A percentile compares a stretch with the other conserved stretches of the same genome.
phyloP scores from a whole-genome alignment of 2,113 vertebrate genomes.

The Scartelaos histophorus region DNA sequence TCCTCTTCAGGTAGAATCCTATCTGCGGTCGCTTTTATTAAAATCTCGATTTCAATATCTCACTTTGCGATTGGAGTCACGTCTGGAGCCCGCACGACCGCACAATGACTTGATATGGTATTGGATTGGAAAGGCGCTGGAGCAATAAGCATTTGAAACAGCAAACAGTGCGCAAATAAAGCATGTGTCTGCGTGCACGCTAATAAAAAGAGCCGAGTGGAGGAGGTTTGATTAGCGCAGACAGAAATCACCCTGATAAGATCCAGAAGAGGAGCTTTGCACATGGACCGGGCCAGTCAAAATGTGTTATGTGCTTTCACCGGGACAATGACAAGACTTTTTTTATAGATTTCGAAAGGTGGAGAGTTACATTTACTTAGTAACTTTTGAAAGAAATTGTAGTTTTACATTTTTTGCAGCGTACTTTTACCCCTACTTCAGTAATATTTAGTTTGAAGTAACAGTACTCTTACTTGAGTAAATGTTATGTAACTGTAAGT shows the following conservation, averaged over 20 bases:
- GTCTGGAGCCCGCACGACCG: slow-evolving; percentile 47
- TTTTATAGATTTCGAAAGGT: no score
- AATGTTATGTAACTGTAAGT: no score
- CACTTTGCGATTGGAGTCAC: slow-evolving; percentile 60
- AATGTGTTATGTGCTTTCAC: background rate
- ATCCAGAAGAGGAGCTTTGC: slow-evolving; percentile 46
- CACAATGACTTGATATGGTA: slow-evolving; percentile 71
- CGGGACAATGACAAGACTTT: background rate
- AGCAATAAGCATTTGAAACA: slow-evolving; percentile 73
- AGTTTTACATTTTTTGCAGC: no score
- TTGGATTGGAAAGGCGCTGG: slow-evolving; percentile 71
- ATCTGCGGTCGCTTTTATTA: slow-evolving; percentile 64
- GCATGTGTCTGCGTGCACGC: slow-evolving; percentile 62
- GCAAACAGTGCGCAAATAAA: slow-evolving; percentile 77
- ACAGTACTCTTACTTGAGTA: no score
- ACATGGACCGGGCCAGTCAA: slow-evolving; percentile 25
- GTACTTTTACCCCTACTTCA: no score
- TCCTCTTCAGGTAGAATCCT: slow-evolving; percentile 40
- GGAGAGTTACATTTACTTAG: no score
- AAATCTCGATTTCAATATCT: slow-evolving; percentile 60
- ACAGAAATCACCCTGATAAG: slow-evolving; percentile 70
- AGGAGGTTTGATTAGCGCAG: slow-evolving; percentile 63
- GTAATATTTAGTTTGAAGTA: no score
- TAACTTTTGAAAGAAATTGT: no score
- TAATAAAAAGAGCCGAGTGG: slow-evolving; percentile 67